A percentile compares a stretch with the other conserved stretches of the same genome.
These are phyloP conservation scores for Archaeoteleia sp. DNA, from an alignment of 2,888 invertebrate genomes.

Conservation along the genomic window DNA sequence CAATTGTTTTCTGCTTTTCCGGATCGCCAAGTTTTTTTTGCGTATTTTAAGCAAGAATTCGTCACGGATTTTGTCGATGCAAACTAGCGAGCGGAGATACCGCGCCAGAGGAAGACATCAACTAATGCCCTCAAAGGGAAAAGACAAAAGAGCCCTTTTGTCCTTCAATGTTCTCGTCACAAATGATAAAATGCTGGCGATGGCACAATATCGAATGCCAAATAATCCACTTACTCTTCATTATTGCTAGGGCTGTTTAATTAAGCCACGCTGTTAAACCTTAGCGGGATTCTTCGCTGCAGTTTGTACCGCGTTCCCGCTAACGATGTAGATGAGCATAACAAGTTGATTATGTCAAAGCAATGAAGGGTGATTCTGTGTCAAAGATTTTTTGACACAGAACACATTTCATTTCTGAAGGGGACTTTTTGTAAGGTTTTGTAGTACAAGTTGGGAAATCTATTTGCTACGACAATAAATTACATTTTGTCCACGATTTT, in stretches of 20 bases:
- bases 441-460: no score
- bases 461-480: no score
- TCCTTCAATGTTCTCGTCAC: constrained; percentile 24
- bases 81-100: constrained; percentile 20
- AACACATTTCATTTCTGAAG: no score
- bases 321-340: no score
- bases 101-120: constrained; percentile 25
- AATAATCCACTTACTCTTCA: constrained; percentile 38
- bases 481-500: no score
- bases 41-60: constrained; percentile 59
- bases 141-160: constrained; percentile 31
- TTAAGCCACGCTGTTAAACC: constrained; percentile 13
- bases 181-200: constrained; percentile 17
- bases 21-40: constrained; percentile 49
- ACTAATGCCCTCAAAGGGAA: constrained; percentile 41
- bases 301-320: no score
- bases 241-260: constrained; percentile 31
- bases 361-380: no score
- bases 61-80: constrained; percentile 30
- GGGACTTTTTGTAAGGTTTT: no score
- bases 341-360: no score
- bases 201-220: constrained; percentile 30
- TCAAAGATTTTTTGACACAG: no score
- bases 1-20: constrained; percentile 57
- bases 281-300: constrained; percentile 12